Base-by-base conservation (phyloP, 2,797 vertebrate genomes). In the Pangasius djambal region DNA sequence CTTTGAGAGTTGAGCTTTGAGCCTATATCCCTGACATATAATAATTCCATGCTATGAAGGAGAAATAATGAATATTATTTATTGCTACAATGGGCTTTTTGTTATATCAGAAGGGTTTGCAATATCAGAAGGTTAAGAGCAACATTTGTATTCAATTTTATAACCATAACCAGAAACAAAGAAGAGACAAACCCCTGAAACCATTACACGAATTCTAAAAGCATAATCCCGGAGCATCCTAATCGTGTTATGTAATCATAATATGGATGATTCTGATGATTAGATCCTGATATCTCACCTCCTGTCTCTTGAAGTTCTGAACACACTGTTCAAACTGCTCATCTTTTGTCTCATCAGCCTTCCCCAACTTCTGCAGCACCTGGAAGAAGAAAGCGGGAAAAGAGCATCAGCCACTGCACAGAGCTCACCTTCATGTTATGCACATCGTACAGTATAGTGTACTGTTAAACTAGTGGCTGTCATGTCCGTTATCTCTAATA, bases 291-390 rank as follows among this genome's bases (percentile, higher is more conserved):
- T 65, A 28, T 28, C 94, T 96, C 91, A 98, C 98, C 97, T 99
- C 98, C 94, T 99, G 98, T 50, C 97, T 95, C 93, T 98, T 98
- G 96, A 99, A 99, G 94, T 99, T 99, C 91, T 97, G 94, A 87
- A 99, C 97, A 7, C 98, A 97, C 92, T 99, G 98, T 93, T 99
- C 98, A 94, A 99, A 99, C 93, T 99, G 98, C 89, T 99, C 98
- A 89, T 99, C 98, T 96, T 98, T 99, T 61, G 98, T 99, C 94
- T 99, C 98, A 75, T 99, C 98, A 10, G 98, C 98, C 95, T 99
- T 99, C 34, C 98, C 98, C 87, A 99, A 94, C 93, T 99, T 99
- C 94, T 99, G 98, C 93, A 98, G 96, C 2, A 98, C 97, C 97
- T 98, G 83, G 79, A 89, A 92, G 85, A n/a, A 79, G 50, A 83